phyloP scores from a whole-genome alignment of 1,140 invertebrate species.

The Agrypnia vestita region DNA sequence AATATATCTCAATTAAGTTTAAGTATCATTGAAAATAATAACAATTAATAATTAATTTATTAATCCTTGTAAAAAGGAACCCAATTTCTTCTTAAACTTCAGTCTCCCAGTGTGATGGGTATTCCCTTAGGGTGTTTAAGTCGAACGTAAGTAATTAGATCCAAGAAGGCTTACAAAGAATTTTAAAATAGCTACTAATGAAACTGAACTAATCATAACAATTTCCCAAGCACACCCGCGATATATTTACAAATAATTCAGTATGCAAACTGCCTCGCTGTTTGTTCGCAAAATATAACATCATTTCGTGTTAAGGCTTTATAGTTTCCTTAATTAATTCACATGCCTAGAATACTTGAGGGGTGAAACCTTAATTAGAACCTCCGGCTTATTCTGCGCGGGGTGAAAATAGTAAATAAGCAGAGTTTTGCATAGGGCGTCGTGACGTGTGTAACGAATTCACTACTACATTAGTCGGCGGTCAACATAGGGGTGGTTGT shows the following conservation, averaged over 20 bases:
- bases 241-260: neutral
- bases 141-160: too few relatives aligned
- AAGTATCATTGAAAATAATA: too few relatives aligned
- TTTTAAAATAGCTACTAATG: too few relatives aligned
- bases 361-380: slow-evolving; percentile 36
- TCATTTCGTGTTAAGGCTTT: slow-evolving; percentile 17
- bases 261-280: slow-evolving; percentile 5
- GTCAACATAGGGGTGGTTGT: slow-evolving; percentile 1
- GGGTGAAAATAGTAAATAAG: slow-evolving; percentile 31
- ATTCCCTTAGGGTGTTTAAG: too few relatives aligned
- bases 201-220: slow-evolving; percentile 5
- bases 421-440: neutral
- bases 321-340: slow-evolving; percentile 39
- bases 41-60: too few relatives aligned
- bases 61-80: too few relatives aligned
- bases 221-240: neutral
- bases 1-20: too few relatives aligned
- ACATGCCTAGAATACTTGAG: slow-evolving; percentile 22
- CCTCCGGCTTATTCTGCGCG: neutral
- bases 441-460: slow-evolving; percentile 15
- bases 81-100: too few relatives aligned
- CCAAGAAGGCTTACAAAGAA: too few relatives aligned
- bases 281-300: slow-evolving; percentile 24
- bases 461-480: neutral
- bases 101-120: too few relatives aligned